Evolutionary conservation across 2,888 invertebrate species (phyloP).

Genomic region (Neria commutata): DNA sequence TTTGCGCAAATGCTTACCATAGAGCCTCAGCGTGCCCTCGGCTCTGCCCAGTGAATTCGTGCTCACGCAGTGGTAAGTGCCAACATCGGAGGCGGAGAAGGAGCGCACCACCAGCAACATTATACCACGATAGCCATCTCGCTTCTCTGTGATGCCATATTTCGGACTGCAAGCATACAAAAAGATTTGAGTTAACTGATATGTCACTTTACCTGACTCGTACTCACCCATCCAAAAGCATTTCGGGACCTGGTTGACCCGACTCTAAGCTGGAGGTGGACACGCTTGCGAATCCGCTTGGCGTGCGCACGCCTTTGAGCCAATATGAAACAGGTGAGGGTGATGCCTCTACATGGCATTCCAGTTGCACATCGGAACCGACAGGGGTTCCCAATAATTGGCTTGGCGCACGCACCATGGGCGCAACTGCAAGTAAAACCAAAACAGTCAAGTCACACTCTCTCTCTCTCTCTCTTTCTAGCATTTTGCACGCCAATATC

Average conservation of each 20-base stretch:
- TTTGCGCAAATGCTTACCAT: conserved; percentile 63
- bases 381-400: conserved; percentile 86
- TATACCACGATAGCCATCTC: conserved; percentile 60
- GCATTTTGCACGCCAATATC: too few relatives aligned
- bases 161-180: conserved; percentile 51
- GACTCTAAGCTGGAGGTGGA: conserved; percentile 52
- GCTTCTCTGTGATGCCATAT: conserved; percentile 61
- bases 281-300: conserved; percentile 54
- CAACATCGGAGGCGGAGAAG: conserved; percentile 69
- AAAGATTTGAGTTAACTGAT: not conserved
- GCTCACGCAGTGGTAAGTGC: conserved; percentile 78
- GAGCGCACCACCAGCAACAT: conserved; percentile 61
- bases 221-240: conserved; percentile 81
- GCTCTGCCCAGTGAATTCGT: conserved; percentile 72
- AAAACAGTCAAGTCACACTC: too few relatives aligned
- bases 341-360: conserved; percentile 88
- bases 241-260: conserved; percentile 66
- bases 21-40: conserved; percentile 70
- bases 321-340: conserved; percentile 66
- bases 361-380: conserved; percentile 83
- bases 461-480: too few relatives aligned
- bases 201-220: not conserved
- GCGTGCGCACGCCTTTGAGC: conserved; percentile 60
- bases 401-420: conserved; percentile 86
- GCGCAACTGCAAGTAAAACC: conserved; percentile 81